A percentile compares a stretch with the other conserved stretches of the same genome.
These are phyloP conservation scores for Scaptodrosophila lebanonensis DNA, from an alignment of 1,140 invertebrate genomes.

Conservation along the genomic window DNA sequence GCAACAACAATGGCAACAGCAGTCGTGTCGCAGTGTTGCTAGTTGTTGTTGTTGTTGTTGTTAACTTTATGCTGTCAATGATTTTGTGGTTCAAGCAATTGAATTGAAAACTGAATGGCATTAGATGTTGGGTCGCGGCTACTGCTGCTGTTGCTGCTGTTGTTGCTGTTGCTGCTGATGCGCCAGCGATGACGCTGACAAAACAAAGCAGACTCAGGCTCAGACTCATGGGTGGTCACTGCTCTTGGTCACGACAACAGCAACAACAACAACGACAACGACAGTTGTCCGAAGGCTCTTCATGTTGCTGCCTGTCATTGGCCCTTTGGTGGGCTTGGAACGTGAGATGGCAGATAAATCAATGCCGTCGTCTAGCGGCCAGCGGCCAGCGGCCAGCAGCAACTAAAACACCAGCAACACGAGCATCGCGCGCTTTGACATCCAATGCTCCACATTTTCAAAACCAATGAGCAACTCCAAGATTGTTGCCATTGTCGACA, in stretches of 20 bases:
- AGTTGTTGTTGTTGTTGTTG: slow-evolving; percentile 27
- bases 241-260: slow-evolving; percentile 23
- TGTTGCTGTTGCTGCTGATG: neutral
- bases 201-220: slow-evolving; percentile 47
- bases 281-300: slow-evolving; percentile 29
- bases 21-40: slow-evolving; percentile 26
- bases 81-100: slow-evolving; percentile 66
- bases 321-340: slow-evolving; percentile 25
- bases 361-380: too few species aligned
- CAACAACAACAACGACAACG: slow-evolving; percentile 24
- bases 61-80: slow-evolving; percentile 58
- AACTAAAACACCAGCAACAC: too few species aligned
- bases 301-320: slow-evolving; percentile 1
- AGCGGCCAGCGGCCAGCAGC: too few species aligned
- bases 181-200: slow-evolving; percentile 33
- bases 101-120: slow-evolving; percentile 49
- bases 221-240: slow-evolving; percentile 36
- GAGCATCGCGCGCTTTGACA: too few species aligned
- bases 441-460: too few species aligned
- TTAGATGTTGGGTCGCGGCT: slow-evolving; percentile 26
- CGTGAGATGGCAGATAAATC: slow-evolving; percentile 68
- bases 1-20: neutral
- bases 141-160: neutral
- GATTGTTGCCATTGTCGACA: slow-evolving; percentile 36
- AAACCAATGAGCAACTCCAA: slow-evolving; percentile 25